Percentiles rank a stretch among this genome's conserved stretches.
These are phyloP conservation scores for Spea multiplicata DNA, from an alignment of 2,113 vertebrate genomes.

Conservation along the genomic window DNA sequence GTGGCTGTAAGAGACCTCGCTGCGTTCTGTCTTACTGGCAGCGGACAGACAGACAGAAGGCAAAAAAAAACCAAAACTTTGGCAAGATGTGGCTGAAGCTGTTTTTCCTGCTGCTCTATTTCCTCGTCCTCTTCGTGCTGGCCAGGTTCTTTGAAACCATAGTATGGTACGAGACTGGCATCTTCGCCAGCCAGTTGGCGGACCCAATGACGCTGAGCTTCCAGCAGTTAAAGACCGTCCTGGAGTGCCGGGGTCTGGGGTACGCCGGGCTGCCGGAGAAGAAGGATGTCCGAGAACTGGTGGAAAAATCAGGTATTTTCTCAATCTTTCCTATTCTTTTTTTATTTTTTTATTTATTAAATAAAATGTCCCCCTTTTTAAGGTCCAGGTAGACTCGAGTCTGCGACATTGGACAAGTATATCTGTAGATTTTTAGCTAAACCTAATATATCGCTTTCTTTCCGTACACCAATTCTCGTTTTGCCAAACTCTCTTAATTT, in stretches of 20 bases:
- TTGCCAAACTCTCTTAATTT: too few relatives aligned
- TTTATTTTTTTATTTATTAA: too few relatives aligned
- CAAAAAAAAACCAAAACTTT: background rate
- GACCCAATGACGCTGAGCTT: constrained; percentile 91
- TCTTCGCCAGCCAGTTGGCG: constrained; percentile 89
- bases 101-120: constrained; percentile 89
- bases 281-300: constrained; percentile 87
- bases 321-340: too few relatives aligned
- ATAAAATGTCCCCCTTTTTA: too few relatives aligned
- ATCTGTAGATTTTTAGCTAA: too few relatives aligned
- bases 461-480: too few relatives aligned
- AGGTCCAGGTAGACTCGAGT: too few relatives aligned
- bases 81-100: constrained; percentile 92
- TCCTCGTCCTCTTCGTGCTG: constrained; percentile 84
- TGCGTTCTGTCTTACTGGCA: background rate
- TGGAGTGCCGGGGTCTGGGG: constrained; percentile 88
- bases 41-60: background rate
- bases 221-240: constrained; percentile 86
- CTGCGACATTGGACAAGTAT: too few relatives aligned
- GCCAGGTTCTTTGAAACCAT: constrained; percentile 90
- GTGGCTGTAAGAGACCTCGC: background rate
- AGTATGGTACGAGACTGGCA: constrained; percentile 92
- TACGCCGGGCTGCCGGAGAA: constrained; percentile 87
- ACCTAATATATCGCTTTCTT: too few relatives aligned
- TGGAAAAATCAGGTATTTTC: constrained; percentile 84